A percentile compares a stretch with the other conserved stretches of the same genome.
These are phyloP conservation scores for Helleia helle DNA, from an alignment of 2,888 invertebrate species.

Conservation along the genomic window DNA sequence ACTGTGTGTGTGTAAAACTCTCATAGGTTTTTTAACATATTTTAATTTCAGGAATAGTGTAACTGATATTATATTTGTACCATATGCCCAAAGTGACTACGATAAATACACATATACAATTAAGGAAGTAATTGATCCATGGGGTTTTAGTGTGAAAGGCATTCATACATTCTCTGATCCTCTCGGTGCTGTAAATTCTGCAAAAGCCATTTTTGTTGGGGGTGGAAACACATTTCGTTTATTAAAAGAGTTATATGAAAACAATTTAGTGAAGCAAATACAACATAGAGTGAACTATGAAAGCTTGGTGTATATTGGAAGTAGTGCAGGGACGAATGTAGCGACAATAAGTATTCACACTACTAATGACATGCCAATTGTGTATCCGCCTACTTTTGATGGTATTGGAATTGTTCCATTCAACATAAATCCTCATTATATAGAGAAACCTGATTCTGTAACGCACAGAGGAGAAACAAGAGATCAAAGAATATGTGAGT, in stretches of 20 bases:
- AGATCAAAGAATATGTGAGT: constrained; percentile 81
- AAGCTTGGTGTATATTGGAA: constrained; percentile 82
- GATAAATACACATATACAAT: constrained; percentile 78
- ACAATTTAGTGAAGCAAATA: constrained; percentile 77
- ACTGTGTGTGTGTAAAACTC: too few species aligned
- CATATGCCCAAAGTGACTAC: constrained; percentile 81
- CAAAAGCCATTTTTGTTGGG: constrained; percentile 83
- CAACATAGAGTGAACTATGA: constrained; percentile 75
- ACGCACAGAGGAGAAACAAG: constrained; percentile 87
- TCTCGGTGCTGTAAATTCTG: constrained; percentile 67
- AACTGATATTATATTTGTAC: constrained; percentile 79
- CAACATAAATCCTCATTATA: constrained; percentile 90
- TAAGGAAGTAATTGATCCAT: constrained; percentile 71
- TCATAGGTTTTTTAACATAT: neutral
- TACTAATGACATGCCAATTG: constrained; percentile 92
- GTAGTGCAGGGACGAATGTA: constrained; percentile 89
- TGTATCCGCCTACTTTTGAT: constrained; percentile 82
- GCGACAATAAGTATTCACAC: constrained; percentile 86
- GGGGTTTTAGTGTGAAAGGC: constrained; percentile 79
- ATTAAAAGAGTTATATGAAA: constrained; percentile 79
- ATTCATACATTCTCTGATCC: constrained; percentile 77
- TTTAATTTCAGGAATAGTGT: constrained; percentile 74
- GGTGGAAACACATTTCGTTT: constrained; percentile 88
- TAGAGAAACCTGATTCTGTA: constrained; percentile 75
- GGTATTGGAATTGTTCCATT: constrained; percentile 84